These are phyloP conservation scores for Epinotia bilunana DNA, from an alignment of 2,888 invertebrate species.

Conservation along the genomic window DNA sequence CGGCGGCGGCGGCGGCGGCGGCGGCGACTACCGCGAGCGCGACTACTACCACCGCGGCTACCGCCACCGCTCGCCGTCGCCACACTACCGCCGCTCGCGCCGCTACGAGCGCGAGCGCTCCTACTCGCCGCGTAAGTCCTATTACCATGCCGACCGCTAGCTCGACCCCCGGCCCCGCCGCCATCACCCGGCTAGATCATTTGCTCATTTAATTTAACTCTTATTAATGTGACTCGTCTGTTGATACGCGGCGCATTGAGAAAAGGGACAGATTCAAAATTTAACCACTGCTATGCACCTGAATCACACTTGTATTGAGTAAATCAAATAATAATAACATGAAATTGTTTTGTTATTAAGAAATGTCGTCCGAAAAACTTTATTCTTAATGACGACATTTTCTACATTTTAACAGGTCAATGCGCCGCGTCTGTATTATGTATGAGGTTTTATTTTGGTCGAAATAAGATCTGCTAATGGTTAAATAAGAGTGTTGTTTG, in stretches of 20 bases:
- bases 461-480: background rate
- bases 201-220: background rate
- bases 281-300: background rate
- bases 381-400: background rate
- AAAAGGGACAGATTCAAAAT: background rate
- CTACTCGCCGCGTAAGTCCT: constrained; percentile 92
- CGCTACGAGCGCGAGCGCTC: constrained; percentile 91
- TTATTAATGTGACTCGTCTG: background rate
- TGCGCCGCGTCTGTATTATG: background rate
- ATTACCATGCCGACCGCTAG: constrained; percentile 58
- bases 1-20: constrained; percentile 75
- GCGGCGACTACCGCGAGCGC: constrained; percentile 82
- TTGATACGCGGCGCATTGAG: background rate
- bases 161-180: constrained; percentile 49
- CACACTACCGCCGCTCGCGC: constrained; percentile 87
- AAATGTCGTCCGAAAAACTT: too few relatives aligned
- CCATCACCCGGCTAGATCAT: constrained; percentile 19
- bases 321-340: too few relatives aligned
- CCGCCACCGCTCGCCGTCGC: constrained; percentile 88
- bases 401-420: too few relatives aligned
- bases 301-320: too few relatives aligned
- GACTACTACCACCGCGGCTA: constrained; percentile 83
- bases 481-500: background rate
- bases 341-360: too few relatives aligned
- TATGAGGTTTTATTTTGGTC: background rate